Conservation (phyloP, 1,140 invertebrate species). For the Pseudomyrmex concolor region DNA sequence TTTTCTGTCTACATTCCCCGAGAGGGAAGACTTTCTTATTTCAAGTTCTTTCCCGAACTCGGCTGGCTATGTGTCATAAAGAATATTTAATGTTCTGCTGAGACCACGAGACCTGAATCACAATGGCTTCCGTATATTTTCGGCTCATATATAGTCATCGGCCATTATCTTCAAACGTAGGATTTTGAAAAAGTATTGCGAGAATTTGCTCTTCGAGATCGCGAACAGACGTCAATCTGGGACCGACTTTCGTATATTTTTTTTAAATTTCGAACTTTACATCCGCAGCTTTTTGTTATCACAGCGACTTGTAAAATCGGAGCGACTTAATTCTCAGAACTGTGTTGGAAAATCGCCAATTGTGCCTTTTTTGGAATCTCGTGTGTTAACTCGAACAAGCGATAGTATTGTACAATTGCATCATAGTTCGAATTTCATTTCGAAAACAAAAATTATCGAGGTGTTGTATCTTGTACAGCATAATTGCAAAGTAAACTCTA, state of each 20-base stretch:
- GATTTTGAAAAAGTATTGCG: background rate
- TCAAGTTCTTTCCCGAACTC: slow-evolving; percentile 20
- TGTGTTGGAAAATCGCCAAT: slow-evolving; percentile 5
- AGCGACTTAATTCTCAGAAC: background rate
- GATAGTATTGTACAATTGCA: background rate
- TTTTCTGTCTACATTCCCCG: background rate
- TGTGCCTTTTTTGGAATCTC: slow-evolving; percentile 40
- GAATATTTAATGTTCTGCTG: slow-evolving; percentile 32
- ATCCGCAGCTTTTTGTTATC: background rate
- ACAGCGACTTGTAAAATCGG: no score
- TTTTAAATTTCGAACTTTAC: background rate
- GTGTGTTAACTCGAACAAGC: background rate
- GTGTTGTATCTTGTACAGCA: background rate
- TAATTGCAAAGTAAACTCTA: background rate
- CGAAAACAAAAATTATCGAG: background rate
- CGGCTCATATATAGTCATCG: background rate
- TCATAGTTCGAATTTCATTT: background rate
- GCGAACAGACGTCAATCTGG: background rate
- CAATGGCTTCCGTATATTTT: slow-evolving; percentile 11
- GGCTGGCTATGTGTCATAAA: background rate
- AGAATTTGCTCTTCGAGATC: no score
- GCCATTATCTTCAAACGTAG: background rate
- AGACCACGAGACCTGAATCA: slow-evolving; percentile 1
- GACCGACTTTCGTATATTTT: background rate
- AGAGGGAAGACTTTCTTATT: slow-evolving; percentile 22